Base-by-base conservation (phyloP, 2,113 vertebrate genomes). In the Marmota flaviventris region DNA sequence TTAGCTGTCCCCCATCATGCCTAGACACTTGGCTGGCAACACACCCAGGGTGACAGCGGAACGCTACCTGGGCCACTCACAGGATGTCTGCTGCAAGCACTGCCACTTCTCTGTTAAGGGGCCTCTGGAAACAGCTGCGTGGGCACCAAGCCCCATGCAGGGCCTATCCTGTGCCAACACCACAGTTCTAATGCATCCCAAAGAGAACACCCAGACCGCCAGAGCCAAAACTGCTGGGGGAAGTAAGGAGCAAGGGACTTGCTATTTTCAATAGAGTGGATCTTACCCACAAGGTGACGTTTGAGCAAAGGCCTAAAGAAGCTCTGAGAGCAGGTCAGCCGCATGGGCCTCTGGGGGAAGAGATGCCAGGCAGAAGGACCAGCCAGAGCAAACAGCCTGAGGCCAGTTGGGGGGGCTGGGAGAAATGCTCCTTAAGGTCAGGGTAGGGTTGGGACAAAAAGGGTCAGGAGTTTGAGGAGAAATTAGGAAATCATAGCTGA, bases 141-240 rank as follows among this genome's bases (percentile, higher is more conserved):
- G 32, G 56, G 53, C 4, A 12, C 1, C 1, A 2, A 61, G 39
- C 34, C 63, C 37, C 7, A 0, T 37, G 45, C 0, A 11, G 20
- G 25, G 20, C 48, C 42, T 45, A 58, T n/a, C 34, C 79, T 7
- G 7, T 13, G 34, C 45, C 88, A 53, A 27, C 5, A 29, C 37
- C 27, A 25, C 8, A 34, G n/a, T 24, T n/a, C 72, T 58, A 24
- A 63, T 4, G 45, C 53, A 37, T 17, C 91, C 67, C n/a, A 25
- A 20, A 39, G 61, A 69, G 14, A 16, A 37, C 34, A 25, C 12
- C 72, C 34, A 65, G 75, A 32, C 37, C 12, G 25, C 32, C 3
- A 1, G 7, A 14, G 53, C 63, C 53, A 37, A 77, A 72, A 42
- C 27, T 51, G 42, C 29, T 32, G 27, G 39, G 25, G 7, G n/a